Percentiles rank a stretch among this genome's conserved stretches.
Evolutionary conservation across 2,888 invertebrate genomes (phyloP).

Genomic region (Frankliniella intonsa): DNA sequence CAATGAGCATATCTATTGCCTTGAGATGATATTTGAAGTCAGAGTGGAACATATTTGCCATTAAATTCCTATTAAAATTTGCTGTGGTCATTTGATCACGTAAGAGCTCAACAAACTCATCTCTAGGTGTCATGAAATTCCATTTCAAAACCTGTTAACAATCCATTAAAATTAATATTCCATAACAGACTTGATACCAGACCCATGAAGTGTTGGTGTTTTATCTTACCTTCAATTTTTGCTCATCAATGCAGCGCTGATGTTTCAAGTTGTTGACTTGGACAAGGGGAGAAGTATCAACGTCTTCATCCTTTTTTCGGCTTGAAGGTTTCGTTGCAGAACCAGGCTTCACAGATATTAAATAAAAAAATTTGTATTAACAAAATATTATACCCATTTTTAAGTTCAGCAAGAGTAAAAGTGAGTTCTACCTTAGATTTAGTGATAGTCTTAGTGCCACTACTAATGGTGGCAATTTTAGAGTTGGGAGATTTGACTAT

Average conservation of each 20-base stretch:
- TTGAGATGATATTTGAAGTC: constrained; percentile 94
- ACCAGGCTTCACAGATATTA: not conserved
- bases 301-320: constrained; percentile 78
- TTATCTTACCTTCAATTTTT: constrained; percentile 66
- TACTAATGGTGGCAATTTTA: not conserved
- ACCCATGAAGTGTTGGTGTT: not conserved
- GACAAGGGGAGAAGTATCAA: constrained; percentile 73
- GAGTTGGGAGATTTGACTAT: not conserved
- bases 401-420: constrained; percentile 26
- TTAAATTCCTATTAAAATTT: constrained; percentile 78
- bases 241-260: constrained; percentile 90
- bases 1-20: constrained; percentile 84
- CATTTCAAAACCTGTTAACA: constrained; percentile 65
- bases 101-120: constrained; percentile 89
- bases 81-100: constrained; percentile 86
- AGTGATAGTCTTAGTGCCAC: not conserved
- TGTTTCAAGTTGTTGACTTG: constrained; percentile 82
- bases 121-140: constrained; percentile 90
- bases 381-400: constrained; percentile 27
- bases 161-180: constrained; percentile 46
- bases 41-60: constrained; percentile 88
- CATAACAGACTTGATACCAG: constrained; percentile 18
- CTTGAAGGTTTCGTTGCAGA: constrained; percentile 41
- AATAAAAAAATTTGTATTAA: constrained; percentile 18
- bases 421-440: not conserved